A percentile compares a stretch with the other conserved stretches of the same genome.
These are phyloP conservation scores for Hedya salicella DNA, from an alignment of 2,888 invertebrate genomes.

Conservation along the genomic window DNA sequence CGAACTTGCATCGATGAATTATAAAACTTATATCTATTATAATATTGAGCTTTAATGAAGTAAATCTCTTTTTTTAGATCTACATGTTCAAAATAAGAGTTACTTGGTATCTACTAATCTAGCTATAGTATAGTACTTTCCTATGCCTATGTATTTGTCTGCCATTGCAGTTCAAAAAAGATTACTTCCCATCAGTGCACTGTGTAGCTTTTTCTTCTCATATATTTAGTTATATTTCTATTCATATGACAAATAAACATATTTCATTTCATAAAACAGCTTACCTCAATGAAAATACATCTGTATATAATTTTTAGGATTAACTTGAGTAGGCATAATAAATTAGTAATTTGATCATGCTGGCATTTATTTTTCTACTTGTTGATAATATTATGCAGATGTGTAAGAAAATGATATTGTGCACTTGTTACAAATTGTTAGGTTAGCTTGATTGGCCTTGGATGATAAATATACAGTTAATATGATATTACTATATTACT, in stretches of 20 bases:
- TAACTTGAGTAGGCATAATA: too few relatives aligned
- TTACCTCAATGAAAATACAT: too few relatives aligned
- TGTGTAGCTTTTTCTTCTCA: too few relatives aligned
- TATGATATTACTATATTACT: background rate
- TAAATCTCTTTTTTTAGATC: background rate
- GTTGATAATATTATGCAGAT: too few relatives aligned
- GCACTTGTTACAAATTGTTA: background rate
- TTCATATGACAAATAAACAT: too few relatives aligned
- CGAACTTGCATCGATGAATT: background rate
- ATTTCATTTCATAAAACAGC: too few relatives aligned
- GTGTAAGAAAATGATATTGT: background rate
- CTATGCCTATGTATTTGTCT: background rate
- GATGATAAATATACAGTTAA: background rate
- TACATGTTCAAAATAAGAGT: background rate
- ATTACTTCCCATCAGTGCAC: background rate
- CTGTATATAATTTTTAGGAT: too few relatives aligned
- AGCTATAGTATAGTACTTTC: background rate
- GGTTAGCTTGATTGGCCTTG: conserved; percentile 18
- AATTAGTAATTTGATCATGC: too few relatives aligned
- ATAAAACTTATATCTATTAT: background rate
- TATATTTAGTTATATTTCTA: too few relatives aligned
- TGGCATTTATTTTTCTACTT: too few relatives aligned
- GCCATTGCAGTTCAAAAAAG: background rate
- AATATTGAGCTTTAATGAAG: background rate
- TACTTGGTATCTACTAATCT: background rate